A percentile compares a stretch with the other conserved stretches of the same genome.
phyloP scores from a whole-genome alignment of 2,113 vertebrate species.

The Micromys minutus region DNA sequence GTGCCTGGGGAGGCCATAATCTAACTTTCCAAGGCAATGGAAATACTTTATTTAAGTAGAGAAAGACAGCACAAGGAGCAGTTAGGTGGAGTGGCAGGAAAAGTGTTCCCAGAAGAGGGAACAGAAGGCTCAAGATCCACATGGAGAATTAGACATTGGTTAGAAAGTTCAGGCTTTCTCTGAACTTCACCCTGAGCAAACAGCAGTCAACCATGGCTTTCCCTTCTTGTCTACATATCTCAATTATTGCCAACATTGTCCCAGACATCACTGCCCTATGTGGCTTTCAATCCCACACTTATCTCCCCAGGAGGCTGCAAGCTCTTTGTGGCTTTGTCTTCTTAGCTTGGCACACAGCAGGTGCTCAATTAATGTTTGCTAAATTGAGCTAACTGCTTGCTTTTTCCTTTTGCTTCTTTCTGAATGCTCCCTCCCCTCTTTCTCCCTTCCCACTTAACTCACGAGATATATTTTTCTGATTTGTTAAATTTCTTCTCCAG shows the following conservation, averaged over 20 bases:
- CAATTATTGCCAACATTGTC: background rate
- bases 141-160: background rate
- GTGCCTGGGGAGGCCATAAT: background rate
- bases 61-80: background rate
- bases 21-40: background rate
- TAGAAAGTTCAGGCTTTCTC: background rate
- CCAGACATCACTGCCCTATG: background rate
- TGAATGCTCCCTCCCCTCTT: background rate
- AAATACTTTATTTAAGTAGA: background rate
- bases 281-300: background rate
- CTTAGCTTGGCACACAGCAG: background rate
- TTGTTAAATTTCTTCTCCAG: constrained; percentile 99
- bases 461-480: constrained; percentile 98
- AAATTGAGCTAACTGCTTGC: background rate
- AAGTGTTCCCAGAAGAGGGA: background rate
- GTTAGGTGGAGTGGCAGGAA: background rate
- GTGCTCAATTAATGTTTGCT: background rate
- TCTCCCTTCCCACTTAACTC: constrained; percentile 77
- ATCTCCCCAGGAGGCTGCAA: background rate
- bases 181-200: background rate
- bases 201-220: background rate
- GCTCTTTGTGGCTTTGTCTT: background rate
- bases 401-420: background rate
- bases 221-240: background rate
- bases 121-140: background rate